Conservation (phyloP, 2,113 vertebrate species). For the Upupa epops region DNA sequence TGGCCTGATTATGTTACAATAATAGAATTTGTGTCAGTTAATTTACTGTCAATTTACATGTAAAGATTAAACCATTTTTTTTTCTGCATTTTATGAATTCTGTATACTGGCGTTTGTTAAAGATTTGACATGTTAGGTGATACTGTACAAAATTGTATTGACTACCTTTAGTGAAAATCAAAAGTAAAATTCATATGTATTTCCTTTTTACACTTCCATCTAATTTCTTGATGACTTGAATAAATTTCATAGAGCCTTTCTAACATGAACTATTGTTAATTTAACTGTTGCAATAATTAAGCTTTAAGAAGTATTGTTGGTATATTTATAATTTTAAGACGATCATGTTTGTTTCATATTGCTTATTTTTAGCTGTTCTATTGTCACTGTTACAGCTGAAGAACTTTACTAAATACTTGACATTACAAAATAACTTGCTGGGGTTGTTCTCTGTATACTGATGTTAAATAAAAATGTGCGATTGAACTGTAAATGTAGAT, state of each 20-base stretch:
- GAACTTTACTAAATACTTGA: conserved; percentile 62
- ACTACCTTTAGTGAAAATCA: conserved; percentile 68
- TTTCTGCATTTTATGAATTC: conserved; percentile 65
- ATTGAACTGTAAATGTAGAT: conserved; percentile 64
- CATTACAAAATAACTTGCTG: conserved; percentile 62
- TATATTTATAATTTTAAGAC: conserved; percentile 71
- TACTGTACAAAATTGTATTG: conserved; percentile 72
- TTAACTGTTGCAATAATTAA: conserved; percentile 69
- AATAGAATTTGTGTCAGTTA: conserved; percentile 52
- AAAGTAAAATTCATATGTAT: conserved; percentile 71
- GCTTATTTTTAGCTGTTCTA: conserved; percentile 70
- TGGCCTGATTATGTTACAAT: conserved; percentile 62
- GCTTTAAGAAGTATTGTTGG: conserved; percentile 72
- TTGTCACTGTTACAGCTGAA: conserved; percentile 70
- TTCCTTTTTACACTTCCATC: conserved; percentile 72
- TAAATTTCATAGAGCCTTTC: conserved; percentile 76
- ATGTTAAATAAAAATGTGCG: conserved; percentile 71
- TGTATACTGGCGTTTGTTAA: conserved; percentile 69
- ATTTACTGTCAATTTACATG: conserved; percentile 53
- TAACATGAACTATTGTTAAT: conserved; percentile 71
- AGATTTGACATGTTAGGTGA: conserved; percentile 63
- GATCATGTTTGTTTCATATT: conserved; percentile 69
- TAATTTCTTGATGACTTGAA: conserved; percentile 76
- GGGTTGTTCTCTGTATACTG: conserved; percentile 69
- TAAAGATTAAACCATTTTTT: conserved; percentile 57